Evolutionary conservation across 2,888 invertebrate species (phyloP).

Genomic region (Ophion costatus): DNA sequence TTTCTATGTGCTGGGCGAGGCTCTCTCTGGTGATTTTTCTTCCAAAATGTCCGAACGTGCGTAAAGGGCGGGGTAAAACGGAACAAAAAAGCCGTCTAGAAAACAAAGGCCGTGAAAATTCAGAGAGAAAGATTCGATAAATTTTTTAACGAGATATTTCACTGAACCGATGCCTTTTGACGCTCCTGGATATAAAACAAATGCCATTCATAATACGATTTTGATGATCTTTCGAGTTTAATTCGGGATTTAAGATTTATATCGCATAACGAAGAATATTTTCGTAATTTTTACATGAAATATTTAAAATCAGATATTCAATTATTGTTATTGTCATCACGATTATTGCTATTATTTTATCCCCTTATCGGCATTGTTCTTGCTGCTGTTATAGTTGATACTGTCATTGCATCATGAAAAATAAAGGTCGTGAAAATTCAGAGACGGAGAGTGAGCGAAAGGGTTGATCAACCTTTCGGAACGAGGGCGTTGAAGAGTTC

Average conservation of each 20-base stretch:
- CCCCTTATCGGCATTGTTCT: too few species aligned
- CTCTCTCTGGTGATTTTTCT: neutral
- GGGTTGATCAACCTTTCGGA: conserved; percentile 55
- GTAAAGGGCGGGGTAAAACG: neutral
- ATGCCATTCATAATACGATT: neutral
- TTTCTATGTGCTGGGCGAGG: too few species aligned
- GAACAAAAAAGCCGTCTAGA: neutral
- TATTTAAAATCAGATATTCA: neutral
- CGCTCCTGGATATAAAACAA: too few species aligned
- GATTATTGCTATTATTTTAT: neutral
- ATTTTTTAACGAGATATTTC: too few species aligned
- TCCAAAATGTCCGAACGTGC: neutral
- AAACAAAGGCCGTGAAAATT: conserved; percentile 9
- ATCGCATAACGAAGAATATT: neutral
- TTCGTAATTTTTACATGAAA: neutral
- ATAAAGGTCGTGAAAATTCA: conserved; percentile 10
- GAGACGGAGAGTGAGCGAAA: conserved; percentile 12
- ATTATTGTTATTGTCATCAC: neutral
- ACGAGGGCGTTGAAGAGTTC: conserved; percentile 56
- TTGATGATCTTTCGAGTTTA: neutral
- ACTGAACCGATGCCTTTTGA: too few species aligned
- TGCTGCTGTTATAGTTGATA: too few species aligned
- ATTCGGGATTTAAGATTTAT: neutral
- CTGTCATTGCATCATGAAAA: neutral
- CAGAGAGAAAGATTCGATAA: too few species aligned